A percentile compares a stretch with the other conserved stretches of the same genome.
Conservation (phyloP, 2,888 invertebrate species). For the Chromoteleia sp. region DNA sequence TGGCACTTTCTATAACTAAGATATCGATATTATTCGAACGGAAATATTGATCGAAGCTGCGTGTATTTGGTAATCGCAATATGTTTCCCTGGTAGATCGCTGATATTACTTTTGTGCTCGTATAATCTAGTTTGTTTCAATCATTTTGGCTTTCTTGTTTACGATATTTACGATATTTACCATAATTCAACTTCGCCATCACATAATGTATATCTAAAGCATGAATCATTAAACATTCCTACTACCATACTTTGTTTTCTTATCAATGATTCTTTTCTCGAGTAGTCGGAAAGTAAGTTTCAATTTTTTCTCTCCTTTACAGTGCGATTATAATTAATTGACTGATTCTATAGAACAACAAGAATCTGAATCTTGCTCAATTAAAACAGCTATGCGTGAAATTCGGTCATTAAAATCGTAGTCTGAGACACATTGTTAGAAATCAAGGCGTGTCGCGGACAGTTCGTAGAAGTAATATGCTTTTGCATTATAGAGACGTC, state of each 20-base stretch:
- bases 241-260: neutral
- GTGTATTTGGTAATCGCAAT: slow-evolving; percentile 39
- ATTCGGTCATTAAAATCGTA: slow-evolving; percentile 33
- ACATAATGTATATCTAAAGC: neutral
- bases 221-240: neutral
- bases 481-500: slow-evolving; percentile 43
- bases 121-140: slow-evolving; percentile 15
- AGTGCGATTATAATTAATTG: slow-evolving; percentile 16
- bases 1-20: slow-evolving; percentile 52
- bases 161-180: slow-evolving; percentile 4
- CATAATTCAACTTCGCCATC: slow-evolving; percentile 4
- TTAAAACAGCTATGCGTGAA: slow-evolving; percentile 45
- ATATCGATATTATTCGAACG: slow-evolving; percentile 43
- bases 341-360: slow-evolving; percentile 7
- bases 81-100: slow-evolving; percentile 23
- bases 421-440: slow-evolving; percentile 38
- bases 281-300: neutral
- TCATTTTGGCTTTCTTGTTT: slow-evolving; percentile 11
- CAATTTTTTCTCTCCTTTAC: neutral
- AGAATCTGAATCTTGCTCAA: slow-evolving; percentile 9
- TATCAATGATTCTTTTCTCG: neutral
- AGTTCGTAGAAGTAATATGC: slow-evolving; percentile 32
- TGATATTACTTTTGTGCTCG: slow-evolving; percentile 41
- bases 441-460: slow-evolving; percentile 46
- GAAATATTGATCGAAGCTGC: slow-evolving; percentile 28